Evolutionary conservation across 2,113 vertebrate genomes (phyloP).

Genomic region (Actenoides hombroni): DNA sequence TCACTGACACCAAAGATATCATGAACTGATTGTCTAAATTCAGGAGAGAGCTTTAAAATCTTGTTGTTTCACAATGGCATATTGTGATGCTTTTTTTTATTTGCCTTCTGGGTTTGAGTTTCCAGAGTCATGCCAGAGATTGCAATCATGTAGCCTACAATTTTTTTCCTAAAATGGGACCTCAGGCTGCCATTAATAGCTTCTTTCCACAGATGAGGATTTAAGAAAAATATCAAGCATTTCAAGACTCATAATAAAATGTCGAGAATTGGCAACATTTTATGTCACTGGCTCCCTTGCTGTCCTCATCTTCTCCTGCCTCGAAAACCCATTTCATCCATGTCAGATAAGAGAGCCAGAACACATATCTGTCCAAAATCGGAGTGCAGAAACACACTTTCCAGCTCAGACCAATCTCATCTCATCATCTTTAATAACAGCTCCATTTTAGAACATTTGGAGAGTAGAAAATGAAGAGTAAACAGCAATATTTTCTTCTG

Average conservation of each 20-base stretch:
- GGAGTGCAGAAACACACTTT: background rate
- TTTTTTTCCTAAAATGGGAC: background rate
- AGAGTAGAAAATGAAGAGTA: constrained; percentile 12
- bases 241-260: background rate
- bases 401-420: background rate
- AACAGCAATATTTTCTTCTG: background rate
- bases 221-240: constrained; percentile 7
- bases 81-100: background rate
- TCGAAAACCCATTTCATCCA: background rate
- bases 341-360: constrained; percentile 8
- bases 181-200: background rate
- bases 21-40: background rate
- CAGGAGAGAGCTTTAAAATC: background rate
- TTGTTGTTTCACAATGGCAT: background rate
- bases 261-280: background rate
- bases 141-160: background rate
- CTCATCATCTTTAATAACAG: background rate
- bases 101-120: background rate
- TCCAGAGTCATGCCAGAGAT: background rate
- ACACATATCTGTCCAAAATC: background rate
- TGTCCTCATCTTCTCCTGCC: background rate
- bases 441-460: background rate
- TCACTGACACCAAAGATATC: background rate
- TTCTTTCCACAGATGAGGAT: background rate
- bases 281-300: background rate